Evolutionary conservation across 2,797 vertebrate species (phyloP).

Genomic region (Tragopan temminckii): DNA sequence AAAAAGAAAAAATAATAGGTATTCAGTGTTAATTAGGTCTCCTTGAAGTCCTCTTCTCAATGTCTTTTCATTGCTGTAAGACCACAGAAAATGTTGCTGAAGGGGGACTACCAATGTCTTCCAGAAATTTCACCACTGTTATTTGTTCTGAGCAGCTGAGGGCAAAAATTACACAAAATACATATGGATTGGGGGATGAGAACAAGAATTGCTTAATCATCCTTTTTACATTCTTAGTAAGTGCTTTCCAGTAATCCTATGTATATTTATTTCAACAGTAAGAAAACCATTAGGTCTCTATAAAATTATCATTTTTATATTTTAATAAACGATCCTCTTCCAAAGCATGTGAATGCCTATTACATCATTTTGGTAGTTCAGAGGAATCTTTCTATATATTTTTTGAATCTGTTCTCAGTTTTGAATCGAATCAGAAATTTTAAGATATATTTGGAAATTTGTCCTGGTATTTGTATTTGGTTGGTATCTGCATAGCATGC

Average conservation of each 20-base stretch:
- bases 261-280: neutral
- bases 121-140: neutral
- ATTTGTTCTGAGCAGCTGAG: neutral
- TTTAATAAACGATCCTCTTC: neutral
- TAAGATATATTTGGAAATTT: neutral
- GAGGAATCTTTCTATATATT: neutral
- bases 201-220: neutral
- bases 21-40: neutral
- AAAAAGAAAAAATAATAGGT: neutral
- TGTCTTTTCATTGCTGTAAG: neutral
- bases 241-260: neutral
- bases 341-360: neutral
- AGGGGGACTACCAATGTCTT: neutral
- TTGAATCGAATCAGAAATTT: neutral
- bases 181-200: neutral
- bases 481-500: neutral
- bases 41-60: neutral
- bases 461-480: neutral
- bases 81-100: neutral
- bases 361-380: neutral
- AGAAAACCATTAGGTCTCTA: neutral
- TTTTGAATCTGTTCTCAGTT: neutral
- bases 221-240: neutral
- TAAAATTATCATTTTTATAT: neutral
- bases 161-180: neutral